Percentiles rank a stretch among this genome's conserved stretches.
Conservation (phyloP, 2,113 vertebrate genomes). For the Pomatostomus ruficeps region DNA sequence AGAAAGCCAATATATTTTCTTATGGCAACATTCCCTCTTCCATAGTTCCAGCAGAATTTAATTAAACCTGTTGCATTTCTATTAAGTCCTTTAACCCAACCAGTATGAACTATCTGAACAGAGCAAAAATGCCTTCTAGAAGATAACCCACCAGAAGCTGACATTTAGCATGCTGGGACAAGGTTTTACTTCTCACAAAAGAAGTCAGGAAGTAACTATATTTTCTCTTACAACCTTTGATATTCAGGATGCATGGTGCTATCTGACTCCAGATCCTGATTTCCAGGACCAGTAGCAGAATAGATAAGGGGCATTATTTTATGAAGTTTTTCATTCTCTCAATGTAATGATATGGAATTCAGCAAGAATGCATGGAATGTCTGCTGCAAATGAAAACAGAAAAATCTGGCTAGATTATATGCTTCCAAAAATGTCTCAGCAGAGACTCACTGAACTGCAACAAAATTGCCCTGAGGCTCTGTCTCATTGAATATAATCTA, state of each 20-base stretch:
- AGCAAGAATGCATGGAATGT: not conserved
- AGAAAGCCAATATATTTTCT: not conserved
- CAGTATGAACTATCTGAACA: not conserved
- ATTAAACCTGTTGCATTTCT: not conserved
- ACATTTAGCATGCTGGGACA: too few relatives aligned
- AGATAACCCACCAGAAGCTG: not conserved
- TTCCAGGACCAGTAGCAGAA: not conserved
- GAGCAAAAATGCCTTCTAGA: not conserved
- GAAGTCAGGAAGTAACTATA: not conserved
- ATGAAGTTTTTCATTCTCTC: not conserved
- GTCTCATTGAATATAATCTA: not conserved
- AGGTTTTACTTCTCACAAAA: not conserved
- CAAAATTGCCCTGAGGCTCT: not conserved
- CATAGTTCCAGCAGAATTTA: not conserved
- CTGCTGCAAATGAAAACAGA: not conserved
- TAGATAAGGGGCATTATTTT: not conserved
- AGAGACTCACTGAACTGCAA: not conserved
- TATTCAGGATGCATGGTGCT: not conserved
- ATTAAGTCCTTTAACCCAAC: not conserved
- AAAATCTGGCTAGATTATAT: not conserved
- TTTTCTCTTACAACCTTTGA: not conserved
- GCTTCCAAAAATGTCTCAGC: not conserved
- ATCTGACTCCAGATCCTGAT: not conserved
- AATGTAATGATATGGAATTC: not conserved
- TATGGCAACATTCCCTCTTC: not conserved